Evolutionary conservation across 2,797 vertebrate species (phyloP).

Genomic region (Iguana delicatissima): DNA sequence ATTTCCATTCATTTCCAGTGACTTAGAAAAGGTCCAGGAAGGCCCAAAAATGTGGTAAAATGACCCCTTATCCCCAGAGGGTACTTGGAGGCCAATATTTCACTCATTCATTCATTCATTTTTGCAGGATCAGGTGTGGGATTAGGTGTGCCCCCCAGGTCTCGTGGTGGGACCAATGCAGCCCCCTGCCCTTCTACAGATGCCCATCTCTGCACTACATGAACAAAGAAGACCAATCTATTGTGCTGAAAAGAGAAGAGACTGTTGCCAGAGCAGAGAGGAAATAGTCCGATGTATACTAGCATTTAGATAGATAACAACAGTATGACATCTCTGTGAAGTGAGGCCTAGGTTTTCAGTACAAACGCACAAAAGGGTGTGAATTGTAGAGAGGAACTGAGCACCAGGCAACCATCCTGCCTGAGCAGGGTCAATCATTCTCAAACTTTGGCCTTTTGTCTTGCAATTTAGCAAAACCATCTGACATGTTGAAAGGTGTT

Average conservation of each 20-base stretch:
- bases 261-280: not conserved
- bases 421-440: not conserved
- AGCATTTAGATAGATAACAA: not conserved
- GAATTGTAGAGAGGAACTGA: not conserved
- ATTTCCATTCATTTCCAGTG: too few relatives aligned
- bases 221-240: not conserved
- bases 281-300: too few relatives aligned
- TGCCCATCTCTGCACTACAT: not conserved
- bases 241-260: not conserved
- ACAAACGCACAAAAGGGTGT: too few relatives aligned
- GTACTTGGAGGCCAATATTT: too few relatives aligned
- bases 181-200: too few relatives aligned
- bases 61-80: too few relatives aligned
- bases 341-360: not conserved
- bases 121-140: too few relatives aligned
- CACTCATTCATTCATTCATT: too few relatives aligned
- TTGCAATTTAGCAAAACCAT: not conserved
- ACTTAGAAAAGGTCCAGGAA: too few relatives aligned
- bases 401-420: not conserved
- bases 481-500: not conserved
- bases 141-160: too few relatives aligned
- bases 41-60: too few relatives aligned
- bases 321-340: not conserved
- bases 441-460: not conserved
- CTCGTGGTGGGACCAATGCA: too few relatives aligned